Evolutionary conservation across 2,113 vertebrate species (phyloP).

Genomic region (Brienomyrus longianalis): DNA sequence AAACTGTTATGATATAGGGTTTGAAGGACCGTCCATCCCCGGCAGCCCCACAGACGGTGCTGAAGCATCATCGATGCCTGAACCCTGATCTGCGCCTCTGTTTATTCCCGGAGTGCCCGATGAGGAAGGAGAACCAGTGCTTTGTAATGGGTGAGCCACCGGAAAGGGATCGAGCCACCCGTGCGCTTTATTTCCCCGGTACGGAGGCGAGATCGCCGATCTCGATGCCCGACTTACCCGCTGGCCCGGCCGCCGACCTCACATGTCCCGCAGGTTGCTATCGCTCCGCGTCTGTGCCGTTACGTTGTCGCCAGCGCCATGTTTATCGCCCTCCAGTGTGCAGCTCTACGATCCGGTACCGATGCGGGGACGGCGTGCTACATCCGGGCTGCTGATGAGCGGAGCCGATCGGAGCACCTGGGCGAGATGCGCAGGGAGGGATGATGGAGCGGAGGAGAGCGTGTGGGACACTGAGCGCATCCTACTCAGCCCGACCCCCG

Average conservation of each 20-base stretch:
- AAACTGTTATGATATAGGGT: neutral
- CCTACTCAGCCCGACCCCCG: neutral
- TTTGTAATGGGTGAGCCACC: slow-evolving; percentile 18
- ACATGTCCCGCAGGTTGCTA: slow-evolving; percentile 30
- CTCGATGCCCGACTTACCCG: slow-evolving; percentile 31
- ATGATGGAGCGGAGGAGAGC: slow-evolving; percentile 1
- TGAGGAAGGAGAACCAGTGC: neutral
- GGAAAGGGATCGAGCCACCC: slow-evolving; percentile 17
- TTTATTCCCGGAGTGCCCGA: slow-evolving; percentile 10
- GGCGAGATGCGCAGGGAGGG: slow-evolving; percentile 4
- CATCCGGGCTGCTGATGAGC: slow-evolving; percentile 41
- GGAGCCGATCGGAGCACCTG: slow-evolving; percentile 33
- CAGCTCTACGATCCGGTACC: slow-evolving; percentile 14
- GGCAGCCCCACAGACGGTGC: neutral
- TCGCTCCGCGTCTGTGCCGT: slow-evolving; percentile 12
- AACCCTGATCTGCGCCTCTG: slow-evolving; percentile 8
- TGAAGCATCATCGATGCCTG: slow-evolving; percentile 2
- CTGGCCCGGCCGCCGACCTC: slow-evolving; percentile 23
- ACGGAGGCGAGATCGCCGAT: slow-evolving; percentile 11
- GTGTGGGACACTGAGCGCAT: neutral
- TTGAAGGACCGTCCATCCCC: neutral
- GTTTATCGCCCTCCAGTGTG: slow-evolving; percentile 30
- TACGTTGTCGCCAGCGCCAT: slow-evolving; percentile 39
- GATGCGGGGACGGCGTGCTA: slow-evolving; percentile 29
- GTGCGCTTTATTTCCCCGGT: slow-evolving; percentile 19